phyloP scores from a whole-genome alignment of 2,888 invertebrate species.

The Caenorhabditis afra region DNA sequence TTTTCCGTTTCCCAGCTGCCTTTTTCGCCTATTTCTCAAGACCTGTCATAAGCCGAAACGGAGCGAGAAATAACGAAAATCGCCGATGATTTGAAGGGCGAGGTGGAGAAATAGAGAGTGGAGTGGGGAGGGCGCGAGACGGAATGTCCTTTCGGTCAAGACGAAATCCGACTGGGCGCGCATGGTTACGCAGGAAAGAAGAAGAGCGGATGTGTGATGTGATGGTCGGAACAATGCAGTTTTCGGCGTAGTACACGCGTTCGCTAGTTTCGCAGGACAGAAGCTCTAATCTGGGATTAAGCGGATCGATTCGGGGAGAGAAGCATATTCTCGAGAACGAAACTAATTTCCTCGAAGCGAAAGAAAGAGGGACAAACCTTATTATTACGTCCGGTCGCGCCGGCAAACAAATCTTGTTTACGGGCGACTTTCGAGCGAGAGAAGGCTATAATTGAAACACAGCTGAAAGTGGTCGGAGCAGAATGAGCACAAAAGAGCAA shows the following conservation, averaged over 20 bases:
- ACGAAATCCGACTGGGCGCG: not conserved
- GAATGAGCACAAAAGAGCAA: slow-evolving; percentile 37
- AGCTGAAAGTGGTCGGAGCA: not conserved
- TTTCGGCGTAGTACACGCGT: no score
- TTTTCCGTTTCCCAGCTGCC: slow-evolving; percentile 5
- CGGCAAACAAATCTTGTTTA: slow-evolving; percentile 42
- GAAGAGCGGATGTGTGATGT: not conserved
- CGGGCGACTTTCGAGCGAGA: not conserved
- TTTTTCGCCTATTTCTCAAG: slow-evolving; percentile 5
- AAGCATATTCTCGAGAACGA: slow-evolving; percentile 2
- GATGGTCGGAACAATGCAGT: not conserved
- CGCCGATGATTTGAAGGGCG: slow-evolving; percentile 2
- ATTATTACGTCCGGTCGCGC: slow-evolving; percentile 17
- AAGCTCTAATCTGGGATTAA: not conserved
- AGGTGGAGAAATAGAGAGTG: not conserved
- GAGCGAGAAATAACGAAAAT: slow-evolving; percentile 9
- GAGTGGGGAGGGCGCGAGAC: slow-evolving; percentile 12
- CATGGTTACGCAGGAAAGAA: not conserved
- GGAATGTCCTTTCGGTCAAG: slow-evolving; percentile 23
- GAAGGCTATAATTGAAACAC: not conserved
- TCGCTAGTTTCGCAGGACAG: no score
- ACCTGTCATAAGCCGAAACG: slow-evolving; percentile 24
- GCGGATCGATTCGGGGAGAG: not conserved
- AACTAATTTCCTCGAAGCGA: slow-evolving; percentile 6
- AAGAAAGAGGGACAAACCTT: slow-evolving; percentile 12